Evolutionary conservation across 2,888 invertebrate genomes (phyloP).

Genomic region (Apamea epomidion): DNA sequence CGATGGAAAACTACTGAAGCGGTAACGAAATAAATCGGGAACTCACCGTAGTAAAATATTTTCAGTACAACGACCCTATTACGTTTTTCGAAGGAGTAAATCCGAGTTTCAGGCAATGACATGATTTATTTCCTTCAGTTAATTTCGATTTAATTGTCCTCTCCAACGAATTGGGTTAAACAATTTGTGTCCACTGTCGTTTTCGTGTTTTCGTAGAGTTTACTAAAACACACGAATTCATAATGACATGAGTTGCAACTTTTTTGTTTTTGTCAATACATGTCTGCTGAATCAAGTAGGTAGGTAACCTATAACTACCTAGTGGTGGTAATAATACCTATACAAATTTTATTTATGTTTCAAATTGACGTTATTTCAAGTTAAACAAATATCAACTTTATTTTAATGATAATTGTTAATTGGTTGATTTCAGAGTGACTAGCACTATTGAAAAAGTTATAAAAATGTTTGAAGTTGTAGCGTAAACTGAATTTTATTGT

Average conservation of each 20-base stretch:
- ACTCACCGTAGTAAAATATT: conserved; percentile 40
- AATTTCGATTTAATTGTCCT: conserved; percentile 35
- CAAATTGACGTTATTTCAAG: too few relatives aligned
- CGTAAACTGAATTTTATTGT: too few relatives aligned
- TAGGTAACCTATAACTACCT: neutral
- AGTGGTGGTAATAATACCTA: neutral
- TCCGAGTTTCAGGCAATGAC: conserved; percentile 19
- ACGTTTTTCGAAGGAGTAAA: conserved; percentile 17
- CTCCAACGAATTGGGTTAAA: conserved; percentile 37
- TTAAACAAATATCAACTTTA: too few relatives aligned
- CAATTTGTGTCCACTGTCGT: conserved; percentile 7
- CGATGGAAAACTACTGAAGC: conserved; percentile 34
- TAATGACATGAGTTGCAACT: neutral
- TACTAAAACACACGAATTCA: neutral
- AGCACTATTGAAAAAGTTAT: too few relatives aligned
- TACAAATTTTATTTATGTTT: too few relatives aligned
- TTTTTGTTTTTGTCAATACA: neutral
- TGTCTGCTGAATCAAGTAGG: neutral
- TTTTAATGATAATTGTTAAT: too few relatives aligned
- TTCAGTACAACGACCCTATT: conserved; percentile 31
- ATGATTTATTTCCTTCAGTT: conserved; percentile 18
- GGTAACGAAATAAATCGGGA: conserved; percentile 28
- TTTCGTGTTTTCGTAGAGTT: neutral
- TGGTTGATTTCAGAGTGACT: too few relatives aligned
- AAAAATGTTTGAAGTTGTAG: too few relatives aligned